These are phyloP conservation scores for Diachasma alloeum DNA, from an alignment of 1,140 invertebrate species.

Conservation along the genomic window DNA sequence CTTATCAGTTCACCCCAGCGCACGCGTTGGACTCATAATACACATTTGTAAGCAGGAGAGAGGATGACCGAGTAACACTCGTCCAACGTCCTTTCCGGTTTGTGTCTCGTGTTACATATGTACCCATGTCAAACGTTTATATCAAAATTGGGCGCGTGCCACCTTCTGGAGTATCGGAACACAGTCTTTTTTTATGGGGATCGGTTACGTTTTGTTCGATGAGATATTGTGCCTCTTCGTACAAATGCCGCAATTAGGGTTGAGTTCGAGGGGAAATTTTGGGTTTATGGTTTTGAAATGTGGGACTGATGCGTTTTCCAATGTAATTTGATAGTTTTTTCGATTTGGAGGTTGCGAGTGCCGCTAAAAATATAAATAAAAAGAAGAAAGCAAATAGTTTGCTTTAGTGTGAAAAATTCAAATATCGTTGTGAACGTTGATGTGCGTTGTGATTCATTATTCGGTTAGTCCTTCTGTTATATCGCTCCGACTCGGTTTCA, in stretches of 20 bases:
- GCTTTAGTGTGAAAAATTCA: too few relatives aligned
- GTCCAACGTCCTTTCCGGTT: slow-evolving; percentile 61
- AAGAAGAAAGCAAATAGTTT: too few relatives aligned
- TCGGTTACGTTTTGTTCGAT: slow-evolving; percentile 23
- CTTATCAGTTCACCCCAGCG: slow-evolving; percentile 6
- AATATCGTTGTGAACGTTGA: too few relatives aligned
- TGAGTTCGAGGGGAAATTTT: neutral
- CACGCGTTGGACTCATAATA: slow-evolving; percentile 19
- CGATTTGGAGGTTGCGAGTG: neutral
- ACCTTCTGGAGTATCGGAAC: slow-evolving; percentile 48
- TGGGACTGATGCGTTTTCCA: neutral
- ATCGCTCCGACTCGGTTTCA: too few relatives aligned
- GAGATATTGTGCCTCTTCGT: neutral
- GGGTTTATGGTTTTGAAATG: neutral
- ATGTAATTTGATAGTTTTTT: neutral
- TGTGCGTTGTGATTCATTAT: too few relatives aligned
- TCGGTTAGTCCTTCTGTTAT: too few relatives aligned
- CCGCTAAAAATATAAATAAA: too few relatives aligned
- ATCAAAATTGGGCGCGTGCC: slow-evolving; percentile 63
- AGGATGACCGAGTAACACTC: slow-evolving; percentile 60
- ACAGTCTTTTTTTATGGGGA: slow-evolving; percentile 32
- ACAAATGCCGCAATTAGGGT: neutral
- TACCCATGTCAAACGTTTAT: slow-evolving; percentile 57
- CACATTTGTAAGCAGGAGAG: slow-evolving; percentile 12
- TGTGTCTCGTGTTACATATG: slow-evolving; percentile 59